phyloP scores from a whole-genome alignment of 2,888 invertebrate genomes.

The Apamea sordens region DNA sequence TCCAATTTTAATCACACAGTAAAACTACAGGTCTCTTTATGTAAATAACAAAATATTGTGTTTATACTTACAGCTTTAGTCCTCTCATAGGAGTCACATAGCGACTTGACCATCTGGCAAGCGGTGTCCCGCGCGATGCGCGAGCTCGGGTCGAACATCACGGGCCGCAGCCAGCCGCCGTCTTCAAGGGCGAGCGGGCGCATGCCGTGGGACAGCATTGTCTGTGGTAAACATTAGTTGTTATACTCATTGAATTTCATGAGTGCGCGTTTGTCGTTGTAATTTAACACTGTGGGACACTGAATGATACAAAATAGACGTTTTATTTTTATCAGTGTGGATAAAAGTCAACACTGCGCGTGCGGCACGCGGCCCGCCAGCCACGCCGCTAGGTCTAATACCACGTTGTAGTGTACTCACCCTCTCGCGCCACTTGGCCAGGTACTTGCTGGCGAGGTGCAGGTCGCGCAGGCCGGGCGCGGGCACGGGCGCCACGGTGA shows the following conservation, averaged over 20 bases:
- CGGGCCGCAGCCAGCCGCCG: slow-evolving; percentile 96
- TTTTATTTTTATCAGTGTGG: not conserved
- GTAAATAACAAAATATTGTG: not conserved
- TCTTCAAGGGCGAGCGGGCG: slow-evolving; percentile 91
- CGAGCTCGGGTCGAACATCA: slow-evolving; percentile 97
- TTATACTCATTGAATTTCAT: not conserved
- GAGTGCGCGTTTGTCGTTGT: not conserved
- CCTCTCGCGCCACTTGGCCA: too few relatives aligned
- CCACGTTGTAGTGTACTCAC: slow-evolving; percentile 72
- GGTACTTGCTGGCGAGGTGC: too few relatives aligned
- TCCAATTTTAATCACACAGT: not conserved
- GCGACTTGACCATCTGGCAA: slow-evolving; percentile 96
- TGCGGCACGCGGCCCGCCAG: slow-evolving; percentile 85
- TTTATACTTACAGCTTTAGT: slow-evolving; percentile 84
- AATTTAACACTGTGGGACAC: not conserved
- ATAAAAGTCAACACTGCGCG: slow-evolving; percentile 67
- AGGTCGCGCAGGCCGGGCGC: too few relatives aligned
- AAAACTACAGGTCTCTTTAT: not conserved
- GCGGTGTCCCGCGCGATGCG: slow-evolving; percentile 96
- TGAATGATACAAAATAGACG: not conserved
- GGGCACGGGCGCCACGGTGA: too few relatives aligned
- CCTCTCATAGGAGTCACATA: slow-evolving; percentile 91
- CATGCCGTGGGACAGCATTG: slow-evolving; percentile 87
- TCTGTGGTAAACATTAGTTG: slow-evolving; percentile 67
- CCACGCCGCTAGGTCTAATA: slow-evolving; percentile 90